Base-by-base conservation (phyloP, 2,888 invertebrate species). In the Lysandra coridon region DNA sequence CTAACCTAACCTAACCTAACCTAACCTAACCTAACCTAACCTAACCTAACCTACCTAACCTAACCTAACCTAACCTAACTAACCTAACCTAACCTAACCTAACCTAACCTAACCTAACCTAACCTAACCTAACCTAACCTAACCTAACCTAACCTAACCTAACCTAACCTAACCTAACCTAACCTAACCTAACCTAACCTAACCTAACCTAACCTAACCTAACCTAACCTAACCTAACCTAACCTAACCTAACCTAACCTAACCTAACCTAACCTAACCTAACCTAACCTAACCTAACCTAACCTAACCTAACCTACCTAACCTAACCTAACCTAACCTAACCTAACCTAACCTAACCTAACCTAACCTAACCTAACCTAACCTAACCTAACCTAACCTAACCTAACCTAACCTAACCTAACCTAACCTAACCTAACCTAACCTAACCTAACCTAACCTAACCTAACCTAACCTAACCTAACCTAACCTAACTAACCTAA, bases 111-210 rank as follows among this genome's bases (percentile, higher is more conserved):
- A 80, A 80, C 80, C 81, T 80, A 80, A 81, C 80, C 81, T 80
- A 80, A 80, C 80, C 81, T 80, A 80, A 81, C 80, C 81, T 80
- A 80, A 80, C 80, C 81, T 80, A 80, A 81, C 80, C 81, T 81
- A 81, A 82, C 80, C 81, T 80, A 80, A 81, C 80, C 81, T 81
- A 81, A 81, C 81, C 81, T 81, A 81, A 81, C 81, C 81, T 81
- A 81, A 81, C 81, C 81, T 81, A 81, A 80, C 81, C 81, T 81
- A 81, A 81, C 81, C 81, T 81, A 81, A 80, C 81, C 81, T 81
- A 81, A 81, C 81, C 80, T 80, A 81, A 80, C 81, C 81, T 81
- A 80, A 81, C 81, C 81, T 81, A 80, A 81, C 80, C 81, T 81
- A 81, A 81, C 81, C 81, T 81, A 81, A 80, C 81, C 80, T 79